Base-by-base conservation (phyloP, 2,888 invertebrate genomes). In the Ceriagrion tenellum region DNA sequence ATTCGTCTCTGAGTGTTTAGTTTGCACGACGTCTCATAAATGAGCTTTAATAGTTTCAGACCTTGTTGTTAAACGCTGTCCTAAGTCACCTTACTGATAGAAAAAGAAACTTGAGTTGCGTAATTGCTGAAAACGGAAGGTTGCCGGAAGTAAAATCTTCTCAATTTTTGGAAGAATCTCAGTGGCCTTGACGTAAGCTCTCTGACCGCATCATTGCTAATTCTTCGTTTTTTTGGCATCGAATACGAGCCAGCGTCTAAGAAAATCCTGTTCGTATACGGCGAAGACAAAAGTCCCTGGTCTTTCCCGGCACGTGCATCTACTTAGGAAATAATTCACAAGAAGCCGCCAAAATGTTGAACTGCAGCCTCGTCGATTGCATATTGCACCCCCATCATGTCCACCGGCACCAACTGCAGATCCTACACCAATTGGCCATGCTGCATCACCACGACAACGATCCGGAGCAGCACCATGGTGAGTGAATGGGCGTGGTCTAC, bases 361-460 rank as follows among this genome's bases (percentile, higher is more conserved):
- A 98, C 97, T 98, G 98, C 97, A 98, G 98, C 96, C 98, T 98
- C 97, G 97, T 98, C 97, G 98, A 98, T 97, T 98, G 98, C 97
- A 98, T 98, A 97, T 97, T 98, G 96, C 98, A 98, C 97, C 98
- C 98, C 96, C 98, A 98, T 96, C 98, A 98, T 96, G 98, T 98
- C 96, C 98, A 98, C 97, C 98, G 98, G 96, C 98, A 98, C 97
- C 97, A 98, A 96, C 98, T 98, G 96, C 98, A 98, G 97, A 97
- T 98, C 96, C 97, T 97, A 96, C 93, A 93, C 90, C 96, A 96
- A 93, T 98, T 98, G 97, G 98, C 98, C 97, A 97, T 98, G 96
- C 98, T 98, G 97, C 98, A 97, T 97, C 97, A 97, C 96, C 97
- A 98, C 97, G 98, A 98, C 96, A 97, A 97, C 93, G 96, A 96